Evolutionary conservation across 2,113 vertebrate species (phyloP).

Genomic region (Aegypius monachus): DNA sequence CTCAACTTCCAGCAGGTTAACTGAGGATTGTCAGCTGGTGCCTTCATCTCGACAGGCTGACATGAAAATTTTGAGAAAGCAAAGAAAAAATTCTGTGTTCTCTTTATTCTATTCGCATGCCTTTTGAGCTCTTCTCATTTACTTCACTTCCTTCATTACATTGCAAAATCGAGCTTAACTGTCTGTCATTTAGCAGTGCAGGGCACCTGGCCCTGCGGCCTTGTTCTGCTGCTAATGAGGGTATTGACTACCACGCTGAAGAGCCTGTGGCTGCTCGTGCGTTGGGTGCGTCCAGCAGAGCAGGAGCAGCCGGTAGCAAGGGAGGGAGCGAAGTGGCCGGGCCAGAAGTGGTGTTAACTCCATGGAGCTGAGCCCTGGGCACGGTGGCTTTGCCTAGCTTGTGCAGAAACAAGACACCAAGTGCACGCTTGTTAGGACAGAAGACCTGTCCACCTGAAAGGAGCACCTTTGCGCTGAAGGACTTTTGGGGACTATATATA

Average conservation of each 20-base stretch:
- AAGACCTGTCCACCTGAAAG: not conserved
- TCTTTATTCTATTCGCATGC: not conserved
- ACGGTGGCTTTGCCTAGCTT: rapidly evolving
- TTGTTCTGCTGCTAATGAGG: not conserved
- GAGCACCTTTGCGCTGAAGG: not conserved
- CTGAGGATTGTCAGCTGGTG: not conserved
- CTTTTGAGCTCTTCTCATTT: not conserved
- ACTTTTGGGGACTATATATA: not conserved
- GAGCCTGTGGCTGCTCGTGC: not conserved
- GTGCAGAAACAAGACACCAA: not conserved
- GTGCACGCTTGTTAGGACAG: not conserved
- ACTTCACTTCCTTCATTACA: not conserved
- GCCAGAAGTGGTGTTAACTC: not conserved
- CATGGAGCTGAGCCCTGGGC: not conserved
- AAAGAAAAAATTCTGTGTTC: not conserved
- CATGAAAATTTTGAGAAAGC: not conserved
- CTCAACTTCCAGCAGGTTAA: not conserved
- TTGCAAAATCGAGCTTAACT: not conserved
- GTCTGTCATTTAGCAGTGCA: not conserved
- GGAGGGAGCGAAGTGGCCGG: not conserved
- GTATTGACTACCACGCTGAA: rapidly evolving
- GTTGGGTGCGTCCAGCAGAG: not conserved
- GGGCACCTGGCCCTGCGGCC: not conserved
- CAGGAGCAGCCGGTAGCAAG: not conserved
- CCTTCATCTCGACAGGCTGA: not conserved